Conservation (phyloP, 2,797 vertebrate species). For the Argyrosomus regius region DNA sequence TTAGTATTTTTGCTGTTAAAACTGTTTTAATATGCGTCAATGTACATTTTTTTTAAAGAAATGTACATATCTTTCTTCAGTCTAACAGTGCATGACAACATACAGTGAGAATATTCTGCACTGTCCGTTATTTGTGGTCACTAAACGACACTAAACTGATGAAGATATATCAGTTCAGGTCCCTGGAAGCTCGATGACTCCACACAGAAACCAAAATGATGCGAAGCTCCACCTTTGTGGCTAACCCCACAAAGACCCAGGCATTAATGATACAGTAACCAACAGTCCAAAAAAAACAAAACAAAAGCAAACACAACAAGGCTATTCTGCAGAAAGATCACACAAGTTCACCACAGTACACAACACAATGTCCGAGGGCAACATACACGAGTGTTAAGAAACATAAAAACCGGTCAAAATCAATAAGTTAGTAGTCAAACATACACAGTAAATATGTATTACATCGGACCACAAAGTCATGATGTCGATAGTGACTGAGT, state of each 20-base stretch:
- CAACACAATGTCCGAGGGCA: constrained; percentile 37
- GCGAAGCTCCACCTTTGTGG: constrained; percentile 67
- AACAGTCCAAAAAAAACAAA: constrained; percentile 16
- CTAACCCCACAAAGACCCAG: constrained; percentile 65
- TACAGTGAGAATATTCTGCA: constrained; percentile 10
- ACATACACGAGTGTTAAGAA: constrained; percentile 34
- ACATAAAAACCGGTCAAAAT: constrained; percentile 23
- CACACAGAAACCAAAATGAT: constrained; percentile 69
- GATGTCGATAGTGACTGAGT: constrained; percentile 42
- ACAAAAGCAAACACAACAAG: constrained; percentile 49
- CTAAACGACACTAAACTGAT: constrained; percentile 52
- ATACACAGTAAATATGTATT: constrained; percentile 43
- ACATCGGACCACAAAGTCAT: constrained; percentile 68
- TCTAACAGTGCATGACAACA: not conserved
- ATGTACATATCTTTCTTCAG: constrained; percentile 5
- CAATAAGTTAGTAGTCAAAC: constrained; percentile 66
- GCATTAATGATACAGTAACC: constrained; percentile 38
- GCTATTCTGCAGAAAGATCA: constrained; percentile 35
- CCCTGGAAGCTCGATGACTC: constrained; percentile 89
- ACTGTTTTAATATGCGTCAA: not conserved
- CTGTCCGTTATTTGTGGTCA: constrained; percentile 12
- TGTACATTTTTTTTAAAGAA: constrained; percentile 19
- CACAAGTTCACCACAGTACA: constrained; percentile 53
- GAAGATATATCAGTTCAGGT: constrained; percentile 73
- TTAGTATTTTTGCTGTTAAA: not conserved